Evolutionary conservation across 2,113 vertebrate species (phyloP), one percentile per base, ranked within the genome.

Genomic region (Microtus montanus): DNA sequence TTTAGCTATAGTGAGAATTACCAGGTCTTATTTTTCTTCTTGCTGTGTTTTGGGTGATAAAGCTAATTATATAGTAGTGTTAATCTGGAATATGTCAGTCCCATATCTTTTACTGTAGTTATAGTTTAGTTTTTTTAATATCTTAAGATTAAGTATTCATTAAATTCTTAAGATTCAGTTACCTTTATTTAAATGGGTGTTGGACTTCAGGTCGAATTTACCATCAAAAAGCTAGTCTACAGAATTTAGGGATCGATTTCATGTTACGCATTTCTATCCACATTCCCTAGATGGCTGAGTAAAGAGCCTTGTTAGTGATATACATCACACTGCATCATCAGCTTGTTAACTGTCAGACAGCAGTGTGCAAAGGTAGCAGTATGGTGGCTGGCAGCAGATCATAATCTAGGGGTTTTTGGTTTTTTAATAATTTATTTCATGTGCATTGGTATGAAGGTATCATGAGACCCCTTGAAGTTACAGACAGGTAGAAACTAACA

Each of bases 291-390:
- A 47, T 35, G 12, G 10, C 47, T 70, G 30, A 28, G 22, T 54
- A 71, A 71, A 77, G 73, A 95, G 82, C 47, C 82, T 94, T 96
- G 20, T 93, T 96, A 93, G 68, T 20, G 84, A 92, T 97, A 44
- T 94, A 7, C 30, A 8, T 92, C 97, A 84, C 97, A 97, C 96
- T 95, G 93, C 64, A 94, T 97, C 97, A 97, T 97, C 98, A 96
- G 87, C 96, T 97, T 96, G 92, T 97, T 98, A 92, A 96, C 95
- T 77, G 52, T 84, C 94, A 89, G 94, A 96, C 90, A 89, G 91
- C 88, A 96, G 68, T 63, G 91, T 84, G 96, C 93, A 93, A 95
- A 98, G 98, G 98, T 98, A 98, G 97, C 96, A 98, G 91, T 98
- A 33, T 90, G 74, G 73, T 91, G 17, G 20, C 91, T n/a, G 95